Base-by-base conservation (phyloP, 2,888 invertebrate genomes). In the Leptinotarsa tumamoca region DNA sequence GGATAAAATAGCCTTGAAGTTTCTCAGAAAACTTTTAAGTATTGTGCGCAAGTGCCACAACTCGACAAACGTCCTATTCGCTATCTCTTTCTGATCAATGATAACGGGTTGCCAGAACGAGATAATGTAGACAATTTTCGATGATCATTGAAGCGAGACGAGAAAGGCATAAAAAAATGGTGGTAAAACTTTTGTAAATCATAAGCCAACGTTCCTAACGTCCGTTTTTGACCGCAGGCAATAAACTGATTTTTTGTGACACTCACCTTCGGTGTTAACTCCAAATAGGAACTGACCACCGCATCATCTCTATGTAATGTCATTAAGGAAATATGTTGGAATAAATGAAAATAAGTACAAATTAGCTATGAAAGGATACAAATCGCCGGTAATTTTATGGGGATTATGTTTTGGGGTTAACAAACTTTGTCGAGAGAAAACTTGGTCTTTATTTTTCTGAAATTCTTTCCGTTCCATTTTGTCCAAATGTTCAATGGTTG, bases 391-490 rank as follows among this genome's bases (percentile, higher is more conserved):
- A 52, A 66, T 43, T 23, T 67, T 63, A 66, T 56, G 67, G 5
- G 52, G 18, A 67, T 33, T 67, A 51, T 70, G 63, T 71, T 74
- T 67, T 21, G 78, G 71, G 51, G 77, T 76, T 27, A 73, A 43
- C 13, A 73, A 52, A 86, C 76, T 86, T 86, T 85, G 88, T 80
- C 80, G 83, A 80, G 87, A 52, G 68, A 70, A 74, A 54, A 27
- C 70, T 18, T 66, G 71, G 33, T 83, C 79, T 77, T 80, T 82
- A 67, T 54, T 73, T 86, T 91, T 91, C 82, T 89, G 89, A 84
- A 92, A 90, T 87, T 92, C 92, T 89, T 92, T 93, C 82, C 93
- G 90, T 83, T 92, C 93, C 86, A 94, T 90, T 83, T 90, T 88
- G 77, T 90, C 89, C 68, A 95, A 89, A 84, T 90, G 88, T 21